Evolutionary conservation across 30 jellyfish, hydroid and myxozoan genomes (phyloP), one percentile per base, ranked within the genome.

Genomic region (Hydractinia symbiolongicarpus): DNA sequence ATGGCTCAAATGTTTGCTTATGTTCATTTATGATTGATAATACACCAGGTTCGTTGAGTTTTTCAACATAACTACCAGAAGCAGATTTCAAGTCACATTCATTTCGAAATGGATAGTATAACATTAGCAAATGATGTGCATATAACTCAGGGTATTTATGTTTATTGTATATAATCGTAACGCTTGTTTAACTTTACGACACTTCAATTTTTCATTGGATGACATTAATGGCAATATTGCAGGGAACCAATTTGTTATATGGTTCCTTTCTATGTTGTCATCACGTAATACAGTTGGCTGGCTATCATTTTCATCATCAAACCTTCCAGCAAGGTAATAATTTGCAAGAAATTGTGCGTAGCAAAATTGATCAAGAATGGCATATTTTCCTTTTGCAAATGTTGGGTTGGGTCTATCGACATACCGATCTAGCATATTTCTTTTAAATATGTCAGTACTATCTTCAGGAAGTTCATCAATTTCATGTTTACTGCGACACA

Each of bases 1-100:
- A 68, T 11, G 67, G 79, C 79, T 68, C 79, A 10, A 68, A 68
- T 14, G 40, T 54, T 11, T 30, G 79, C 40, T 10, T 54, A 68
- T 68, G 7, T 68, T 68, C 53, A 68, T 30, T 30, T 30, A 30
- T 30, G 44, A 30, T 30, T 30, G 44, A 30, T 30, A 60, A 13
- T 13, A 60, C 70, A 13, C 70, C 70, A 13, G 70, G 70, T 16
- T 60, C 70, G 17, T 14, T 13, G 15, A 60, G 70, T 60, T 60
- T 60, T 14, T 60, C 17, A 60, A 16, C 17, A 60, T 60, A 60
- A 16, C 17, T 14, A 14, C 16, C 16, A 13, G 15, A 13, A 13
- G 15, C 17, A 16, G 70, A 60, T 60, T 60, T 60, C 17, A 60
- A 16, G 17, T 60, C 70, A 13, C 16, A 14, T 60, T 60, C 70